Base-by-base conservation (phyloP, 2,113 vertebrate species). In the Penelope pileata region DNA sequence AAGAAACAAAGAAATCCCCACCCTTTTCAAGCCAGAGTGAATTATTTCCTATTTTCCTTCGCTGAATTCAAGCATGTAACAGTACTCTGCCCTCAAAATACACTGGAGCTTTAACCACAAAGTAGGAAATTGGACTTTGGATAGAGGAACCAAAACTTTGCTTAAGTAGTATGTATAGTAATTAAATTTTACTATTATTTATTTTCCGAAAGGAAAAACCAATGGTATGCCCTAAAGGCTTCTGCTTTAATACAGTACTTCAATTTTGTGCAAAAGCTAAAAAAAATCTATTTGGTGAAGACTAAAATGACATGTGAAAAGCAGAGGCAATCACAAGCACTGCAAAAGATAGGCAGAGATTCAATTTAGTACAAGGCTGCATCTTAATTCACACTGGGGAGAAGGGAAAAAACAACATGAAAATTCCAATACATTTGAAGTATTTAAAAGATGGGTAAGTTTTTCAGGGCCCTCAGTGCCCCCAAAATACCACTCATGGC, bases 1-100 rank as follows among this genome's bases (percentile, higher is more conserved):
- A 99, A 99, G 99, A 99, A 99, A 99, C 98, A 99, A 99, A 99
- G 98, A 98, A 98, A 98, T 98, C 98, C 95, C 98, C 98, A 98
- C 98, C 98, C 98, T 98, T 98, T 96, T 98, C 96, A 97, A 97
- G 95, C 97, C 97, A 98, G 87, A 96, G 97, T 98, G 97, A 98
- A 98, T 98, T 98, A 98, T 98, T 98, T 98, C 98, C 98, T 98
- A 97, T 98, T 98, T 98, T 98, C 96, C 97, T 97, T 93, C 96
- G 96, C 97, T 97, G 89, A 83, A 95, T 96, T 97, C 94, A 97
- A 97, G 91, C 97, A 90, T 94, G 96, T 96, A 97, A 97, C 88
- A 89, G 83, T 78, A 84, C 94, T 95, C 96, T 97, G 95, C 91
- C 86, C 96, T 94, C 84, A 83, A 96, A 97, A 97, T 94, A 97